Evolutionary conservation across 2,888 invertebrate genomes (phyloP).

Genomic region (Drosophila pegasa): DNA sequence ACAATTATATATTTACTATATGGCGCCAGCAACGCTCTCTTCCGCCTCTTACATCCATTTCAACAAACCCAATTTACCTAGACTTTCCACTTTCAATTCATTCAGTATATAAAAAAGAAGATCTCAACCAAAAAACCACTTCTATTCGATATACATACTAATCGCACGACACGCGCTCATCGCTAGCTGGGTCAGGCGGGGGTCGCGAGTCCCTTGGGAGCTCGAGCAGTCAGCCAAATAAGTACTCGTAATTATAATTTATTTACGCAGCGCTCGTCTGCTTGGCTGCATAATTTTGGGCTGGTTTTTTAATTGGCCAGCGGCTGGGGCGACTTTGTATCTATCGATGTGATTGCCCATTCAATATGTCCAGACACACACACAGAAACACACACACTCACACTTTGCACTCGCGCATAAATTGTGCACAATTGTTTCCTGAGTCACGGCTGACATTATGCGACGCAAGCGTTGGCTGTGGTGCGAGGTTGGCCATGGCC

Average conservation of each 20-base stretch:
- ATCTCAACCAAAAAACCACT: not conserved
- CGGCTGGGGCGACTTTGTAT: slow-evolving; percentile 33
- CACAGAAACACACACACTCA: not conserved
- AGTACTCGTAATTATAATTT: slow-evolving; percentile 73
- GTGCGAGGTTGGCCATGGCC: not conserved
- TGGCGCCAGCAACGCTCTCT: no score
- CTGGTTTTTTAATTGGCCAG: slow-evolving; percentile 66
- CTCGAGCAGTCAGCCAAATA: slow-evolving; percentile 46
- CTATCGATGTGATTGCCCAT: slow-evolving; percentile 38
- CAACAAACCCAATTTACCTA: no score
- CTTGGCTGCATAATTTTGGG: slow-evolving; percentile 49
- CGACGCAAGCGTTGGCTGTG: slow-evolving; percentile 4
- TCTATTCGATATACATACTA: not conserved
- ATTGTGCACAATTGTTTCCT: slow-evolving; percentile 73
- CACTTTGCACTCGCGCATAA: slow-evolving; percentile 50
- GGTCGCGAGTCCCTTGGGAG: slow-evolving; percentile 34
- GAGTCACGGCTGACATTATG: slow-evolving; percentile 39
- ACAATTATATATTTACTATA: no score
- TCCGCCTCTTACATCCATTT: no score
- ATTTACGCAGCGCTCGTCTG: slow-evolving; percentile 63
- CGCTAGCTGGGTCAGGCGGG: not conserved
- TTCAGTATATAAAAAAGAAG: not conserved
- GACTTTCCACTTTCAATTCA: no score
- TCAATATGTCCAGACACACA: slow-evolving; percentile 30
- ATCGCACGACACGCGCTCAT: slow-evolving; percentile 11